Evolutionary conservation across 1,140 invertebrate genomes (phyloP).

Genomic region (Rhagoletis pomonella): DNA sequence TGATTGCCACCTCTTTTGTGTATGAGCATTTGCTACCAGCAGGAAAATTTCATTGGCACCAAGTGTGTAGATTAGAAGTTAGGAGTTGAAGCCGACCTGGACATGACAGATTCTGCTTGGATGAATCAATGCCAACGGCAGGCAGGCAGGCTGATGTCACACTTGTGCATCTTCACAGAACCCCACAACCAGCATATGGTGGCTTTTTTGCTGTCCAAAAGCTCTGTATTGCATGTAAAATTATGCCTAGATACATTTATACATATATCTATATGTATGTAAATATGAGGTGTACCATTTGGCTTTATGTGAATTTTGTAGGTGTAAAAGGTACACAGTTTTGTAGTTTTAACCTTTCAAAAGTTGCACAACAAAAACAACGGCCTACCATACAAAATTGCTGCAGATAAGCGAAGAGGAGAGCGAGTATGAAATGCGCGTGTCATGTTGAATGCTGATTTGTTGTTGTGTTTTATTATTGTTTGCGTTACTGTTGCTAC

Average conservation of each 20-base stretch:
- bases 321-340: slow-evolving; percentile 65
- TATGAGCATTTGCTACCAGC: slow-evolving; percentile 4
- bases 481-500: slow-evolving; percentile 54
- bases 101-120: slow-evolving; percentile 73
- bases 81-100: slow-evolving; percentile 62
- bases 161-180: slow-evolving; percentile 59
- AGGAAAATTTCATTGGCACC: slow-evolving; percentile 27
- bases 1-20: neutral
- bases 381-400: slow-evolving; percentile 53
- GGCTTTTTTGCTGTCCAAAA: neutral
- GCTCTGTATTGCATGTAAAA: neutral
- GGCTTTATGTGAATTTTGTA: slow-evolving; percentile 60
- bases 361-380: slow-evolving; percentile 60
- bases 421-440: slow-evolving; percentile 21
- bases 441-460: slow-evolving; percentile 61
- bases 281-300: slow-evolving; percentile 57
- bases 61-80: slow-evolving; percentile 34
- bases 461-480: slow-evolving; percentile 18
- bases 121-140: slow-evolving; percentile 12
- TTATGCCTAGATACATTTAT: no score
- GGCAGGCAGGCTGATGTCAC: slow-evolving; percentile 16
- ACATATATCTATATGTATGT: neutral
- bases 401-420: neutral
- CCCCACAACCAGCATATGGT: neutral
- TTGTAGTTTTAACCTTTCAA: slow-evolving; percentile 65